Evolutionary conservation across 1,140 invertebrate species (phyloP).

Genomic region (Holcopasites calliopsidis): DNA sequence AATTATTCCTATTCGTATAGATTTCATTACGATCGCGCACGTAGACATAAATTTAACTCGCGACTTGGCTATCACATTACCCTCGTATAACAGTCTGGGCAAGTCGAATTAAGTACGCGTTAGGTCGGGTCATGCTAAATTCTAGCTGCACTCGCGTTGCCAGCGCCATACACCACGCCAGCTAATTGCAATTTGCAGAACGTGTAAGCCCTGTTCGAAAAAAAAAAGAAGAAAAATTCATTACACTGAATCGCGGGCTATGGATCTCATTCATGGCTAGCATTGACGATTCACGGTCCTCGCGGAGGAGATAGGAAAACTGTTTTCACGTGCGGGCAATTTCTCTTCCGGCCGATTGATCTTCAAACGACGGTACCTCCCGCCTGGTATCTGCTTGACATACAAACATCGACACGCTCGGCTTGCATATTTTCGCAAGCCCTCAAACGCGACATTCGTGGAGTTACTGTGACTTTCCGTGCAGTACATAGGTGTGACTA

Average conservation of each 20-base stretch:
- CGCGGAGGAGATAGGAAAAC: not conserved
- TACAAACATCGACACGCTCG: conserved; percentile 26
- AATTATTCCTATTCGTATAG: too few relatives aligned
- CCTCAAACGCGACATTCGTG: not conserved
- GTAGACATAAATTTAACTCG: not conserved
- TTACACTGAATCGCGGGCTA: not conserved
- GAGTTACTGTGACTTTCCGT: too few relatives aligned
- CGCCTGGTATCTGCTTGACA: conserved; percentile 6
- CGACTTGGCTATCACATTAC: not conserved
- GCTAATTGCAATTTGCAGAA: conserved; percentile 6
- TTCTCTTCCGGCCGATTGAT: conserved; percentile 11
- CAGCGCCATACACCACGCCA: not conserved
- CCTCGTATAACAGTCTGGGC: not conserved
- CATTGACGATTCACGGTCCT: conserved; percentile 10
- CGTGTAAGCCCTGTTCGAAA: not conserved
- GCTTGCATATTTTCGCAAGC: conserved; percentile 15
- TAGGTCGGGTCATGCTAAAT: not conserved
- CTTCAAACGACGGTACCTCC: conserved; percentile 3
- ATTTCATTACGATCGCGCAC: too few relatives aligned
- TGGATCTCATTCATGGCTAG: not conserved
- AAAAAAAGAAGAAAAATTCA: not conserved
- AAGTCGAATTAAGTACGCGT: conserved; percentile 11
- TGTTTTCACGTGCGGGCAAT: conserved; percentile 19
- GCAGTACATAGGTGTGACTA: too few relatives aligned
- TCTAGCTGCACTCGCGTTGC: not conserved